phyloP scores from a whole-genome alignment of 2,113 vertebrate species.

The Hiodon alosoides region DNA sequence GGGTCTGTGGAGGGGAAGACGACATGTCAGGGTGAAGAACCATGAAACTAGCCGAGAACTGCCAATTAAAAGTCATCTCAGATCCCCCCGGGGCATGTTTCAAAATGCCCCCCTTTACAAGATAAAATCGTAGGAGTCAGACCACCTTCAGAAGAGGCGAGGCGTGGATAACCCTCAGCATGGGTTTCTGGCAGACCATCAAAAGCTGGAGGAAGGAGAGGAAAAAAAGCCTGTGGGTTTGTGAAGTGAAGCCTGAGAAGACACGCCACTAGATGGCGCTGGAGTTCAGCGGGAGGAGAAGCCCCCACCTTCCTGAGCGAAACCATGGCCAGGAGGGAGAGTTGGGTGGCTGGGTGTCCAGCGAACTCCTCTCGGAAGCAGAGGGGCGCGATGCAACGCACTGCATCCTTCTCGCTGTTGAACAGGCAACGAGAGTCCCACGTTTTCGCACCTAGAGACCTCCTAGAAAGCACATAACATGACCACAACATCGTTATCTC shows the following conservation, averaged over 20 bases:
- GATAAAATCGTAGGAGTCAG: background rate
- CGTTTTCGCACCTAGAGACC: conserved; percentile 21
- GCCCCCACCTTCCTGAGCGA: conserved; percentile 24
- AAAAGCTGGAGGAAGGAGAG: conserved; percentile 17
- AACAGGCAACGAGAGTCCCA: conserved; percentile 27
- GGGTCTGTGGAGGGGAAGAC: background rate
- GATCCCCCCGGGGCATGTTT: background rate
- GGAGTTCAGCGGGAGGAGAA: background rate
- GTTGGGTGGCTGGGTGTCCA: conserved; percentile 13
- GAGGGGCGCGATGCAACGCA: conserved; percentile 25
- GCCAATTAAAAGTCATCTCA: background rate
- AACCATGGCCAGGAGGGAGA: conserved; percentile 27
- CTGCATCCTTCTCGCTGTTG: conserved; percentile 20
- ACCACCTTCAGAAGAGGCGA: conserved; percentile 24
- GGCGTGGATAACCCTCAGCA: conserved; percentile 11
- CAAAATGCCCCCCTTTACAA: too few relatives aligned
- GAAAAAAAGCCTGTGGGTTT: background rate
- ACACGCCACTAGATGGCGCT: background rate
- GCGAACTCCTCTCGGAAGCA: conserved; percentile 2
- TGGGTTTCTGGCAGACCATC: conserved; percentile 19
- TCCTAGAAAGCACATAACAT: conserved; percentile 2
- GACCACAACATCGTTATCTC: background rate
- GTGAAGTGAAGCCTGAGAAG: background rate
- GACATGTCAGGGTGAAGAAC: background rate
- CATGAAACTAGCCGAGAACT: background rate